Evolutionary conservation across 1,140 invertebrate species (phyloP).

Genomic region (Sinonovacula constricta): DNA sequence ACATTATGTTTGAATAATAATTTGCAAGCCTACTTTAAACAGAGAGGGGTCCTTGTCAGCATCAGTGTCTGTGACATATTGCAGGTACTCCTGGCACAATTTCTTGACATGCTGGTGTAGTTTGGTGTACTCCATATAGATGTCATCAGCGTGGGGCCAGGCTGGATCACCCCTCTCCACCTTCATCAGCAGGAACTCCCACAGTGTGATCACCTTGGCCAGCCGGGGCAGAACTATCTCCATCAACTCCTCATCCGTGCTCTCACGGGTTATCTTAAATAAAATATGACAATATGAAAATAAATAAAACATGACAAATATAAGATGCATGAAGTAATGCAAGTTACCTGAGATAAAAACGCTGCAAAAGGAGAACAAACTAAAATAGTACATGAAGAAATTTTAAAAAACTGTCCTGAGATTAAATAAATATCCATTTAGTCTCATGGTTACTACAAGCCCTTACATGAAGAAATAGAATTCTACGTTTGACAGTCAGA

Average conservation of each 20-base stretch:
- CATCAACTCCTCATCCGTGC: slow-evolving; percentile 79
- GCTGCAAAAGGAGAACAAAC: no score
- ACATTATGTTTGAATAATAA: no score
- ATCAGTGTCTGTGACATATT: slow-evolving; percentile 52
- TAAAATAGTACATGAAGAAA: no score
- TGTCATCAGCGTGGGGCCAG: slow-evolving; percentile 64
- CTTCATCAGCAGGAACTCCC: slow-evolving; percentile 80
- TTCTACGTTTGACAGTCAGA: no score
- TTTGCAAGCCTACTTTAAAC: no score
- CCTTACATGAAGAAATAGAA: no score
- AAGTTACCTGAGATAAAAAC: no score
- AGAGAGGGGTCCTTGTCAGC: neutral
- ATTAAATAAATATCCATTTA: no score
- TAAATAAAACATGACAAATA: no score
- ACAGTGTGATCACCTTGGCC: slow-evolving; percentile 75
- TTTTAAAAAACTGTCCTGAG: no score
- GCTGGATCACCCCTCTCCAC: slow-evolving; percentile 71
- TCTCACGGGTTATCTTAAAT: slow-evolving; percentile 69
- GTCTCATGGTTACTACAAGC: no score
- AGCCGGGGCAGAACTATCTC: slow-evolving; percentile 79
- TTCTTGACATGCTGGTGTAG: slow-evolving; percentile 74
- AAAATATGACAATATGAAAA: slow-evolving; percentile 2
- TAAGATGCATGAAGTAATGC: no score
- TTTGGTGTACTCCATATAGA: slow-evolving; percentile 74
- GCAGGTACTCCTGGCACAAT: slow-evolving; percentile 70